A percentile compares a stretch with the other conserved stretches of the same genome.
These are phyloP conservation scores for Acrossocheilus wenchowensis DNA, from an alignment of 2,797 vertebrate species.

Conservation along the genomic window DNA sequence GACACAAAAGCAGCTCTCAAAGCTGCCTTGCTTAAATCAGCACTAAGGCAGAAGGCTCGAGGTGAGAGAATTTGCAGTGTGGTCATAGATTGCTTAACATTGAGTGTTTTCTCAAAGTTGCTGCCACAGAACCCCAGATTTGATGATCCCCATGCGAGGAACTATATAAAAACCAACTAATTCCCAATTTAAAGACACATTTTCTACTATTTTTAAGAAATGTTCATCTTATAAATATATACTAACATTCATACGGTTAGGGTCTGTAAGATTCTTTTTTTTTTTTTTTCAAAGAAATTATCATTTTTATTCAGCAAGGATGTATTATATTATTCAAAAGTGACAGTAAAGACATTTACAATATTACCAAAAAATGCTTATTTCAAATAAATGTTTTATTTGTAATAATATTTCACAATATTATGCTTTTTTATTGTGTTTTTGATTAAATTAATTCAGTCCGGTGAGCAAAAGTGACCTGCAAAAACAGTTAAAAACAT, in stretches of 20 bases:
- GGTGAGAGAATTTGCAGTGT: conserved; percentile 71
- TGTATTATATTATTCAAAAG: neutral
- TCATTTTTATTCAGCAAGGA: neutral
- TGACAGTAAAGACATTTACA: neutral
- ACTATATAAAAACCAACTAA: neutral
- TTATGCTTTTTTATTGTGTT: neutral
- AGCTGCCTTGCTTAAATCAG: conserved; percentile 88
- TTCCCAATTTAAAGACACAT: neutral
- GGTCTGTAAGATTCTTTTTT: neutral
- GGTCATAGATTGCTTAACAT: neutral
- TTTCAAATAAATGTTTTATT: neutral
- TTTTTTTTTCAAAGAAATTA: neutral
- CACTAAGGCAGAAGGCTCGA: conserved; percentile 86
- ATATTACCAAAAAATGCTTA: neutral
- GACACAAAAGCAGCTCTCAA: conserved; percentile 94
- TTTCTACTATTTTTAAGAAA: neutral
- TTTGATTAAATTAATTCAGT: neutral
- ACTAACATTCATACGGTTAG: neutral
- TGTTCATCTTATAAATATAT: neutral
- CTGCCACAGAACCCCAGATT: neutral
- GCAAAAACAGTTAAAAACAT: neutral
- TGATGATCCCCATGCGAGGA: neutral
- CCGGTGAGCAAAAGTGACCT: neutral
- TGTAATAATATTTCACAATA: neutral
- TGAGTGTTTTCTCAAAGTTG: neutral